A percentile compares a stretch with the other conserved stretches of the same genome.
Conservation (phyloP, 2,797 vertebrate species). For the Lepilemur ruficaudatus region DNA sequence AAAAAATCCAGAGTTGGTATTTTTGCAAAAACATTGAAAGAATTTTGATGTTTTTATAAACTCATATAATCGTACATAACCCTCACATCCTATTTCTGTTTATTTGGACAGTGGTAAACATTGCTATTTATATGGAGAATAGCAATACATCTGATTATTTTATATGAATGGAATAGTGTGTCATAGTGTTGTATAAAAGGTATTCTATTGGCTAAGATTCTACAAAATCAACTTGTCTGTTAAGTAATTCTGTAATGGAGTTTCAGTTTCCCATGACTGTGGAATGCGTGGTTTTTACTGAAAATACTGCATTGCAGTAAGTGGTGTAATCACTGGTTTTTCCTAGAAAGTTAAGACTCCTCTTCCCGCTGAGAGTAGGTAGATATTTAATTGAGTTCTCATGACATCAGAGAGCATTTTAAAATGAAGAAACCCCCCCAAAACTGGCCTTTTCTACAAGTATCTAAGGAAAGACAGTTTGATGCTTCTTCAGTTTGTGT, state of each 20-base stretch:
- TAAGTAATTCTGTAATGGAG: background rate
- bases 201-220: conserved; percentile 13
- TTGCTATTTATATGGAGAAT: background rate
- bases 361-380: conserved; percentile 60
- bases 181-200: conserved; percentile 44
- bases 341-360: conserved; percentile 64
- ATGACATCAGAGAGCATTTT: conserved; percentile 77
- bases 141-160: background rate
- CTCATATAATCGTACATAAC: background rate
- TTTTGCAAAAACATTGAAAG: background rate
- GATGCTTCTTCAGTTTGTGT: conserved; percentile 58
- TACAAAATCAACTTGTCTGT: conserved; percentile 63
- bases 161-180: background rate
- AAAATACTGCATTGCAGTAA: conserved; percentile 80
- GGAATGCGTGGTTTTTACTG: conserved; percentile 57
- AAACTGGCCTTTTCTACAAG: conserved; percentile 60
- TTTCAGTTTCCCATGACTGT: conserved; percentile 70
- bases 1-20: background rate
- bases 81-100: background rate
- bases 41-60: background rate
- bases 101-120: background rate
- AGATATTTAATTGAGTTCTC: conserved; percentile 79
- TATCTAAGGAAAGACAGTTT: conserved; percentile 64
- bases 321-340: conserved; percentile 47
- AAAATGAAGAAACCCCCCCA: conserved; percentile 66